phyloP scores from a whole-genome alignment of 2,113 vertebrate genomes.

The Opisthocomus hoazin region DNA sequence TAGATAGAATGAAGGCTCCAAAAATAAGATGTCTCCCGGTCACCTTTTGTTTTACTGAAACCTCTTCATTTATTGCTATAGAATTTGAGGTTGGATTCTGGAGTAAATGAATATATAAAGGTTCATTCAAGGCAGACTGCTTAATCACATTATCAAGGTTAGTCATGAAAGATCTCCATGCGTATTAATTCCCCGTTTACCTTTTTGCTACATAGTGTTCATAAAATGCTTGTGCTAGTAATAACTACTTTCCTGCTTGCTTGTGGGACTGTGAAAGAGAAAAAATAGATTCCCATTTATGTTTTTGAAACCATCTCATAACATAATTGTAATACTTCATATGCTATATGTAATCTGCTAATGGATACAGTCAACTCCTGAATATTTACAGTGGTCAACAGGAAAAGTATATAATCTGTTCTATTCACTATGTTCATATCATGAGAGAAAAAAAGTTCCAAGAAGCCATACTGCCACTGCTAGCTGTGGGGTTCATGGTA shows the following conservation, averaged over 20 bases:
- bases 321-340: neutral
- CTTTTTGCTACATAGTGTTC: neutral
- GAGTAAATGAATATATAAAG: neutral
- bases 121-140: neutral
- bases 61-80: neutral
- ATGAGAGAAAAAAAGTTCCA: constrained; percentile 24
- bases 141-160: neutral
- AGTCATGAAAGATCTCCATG: neutral
- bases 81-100: neutral
- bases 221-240: neutral
- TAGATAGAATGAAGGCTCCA: neutral
- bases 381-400: constrained; percentile 44
- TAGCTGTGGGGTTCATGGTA: constrained; percentile 24
- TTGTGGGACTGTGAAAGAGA: neutral
- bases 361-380: neutral
- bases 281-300: neutral
- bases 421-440: constrained; percentile 28
- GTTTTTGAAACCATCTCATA: neutral
- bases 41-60: neutral
- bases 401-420: constrained; percentile 19
- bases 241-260: neutral
- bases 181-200: neutral
- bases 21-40: neutral
- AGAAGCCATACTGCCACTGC: constrained; percentile 46
- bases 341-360: neutral